A percentile compares a stretch with the other conserved stretches of the same genome.
phyloP scores from a whole-genome alignment of 2,113 vertebrate genomes.

The Perca fluviatilis region DNA sequence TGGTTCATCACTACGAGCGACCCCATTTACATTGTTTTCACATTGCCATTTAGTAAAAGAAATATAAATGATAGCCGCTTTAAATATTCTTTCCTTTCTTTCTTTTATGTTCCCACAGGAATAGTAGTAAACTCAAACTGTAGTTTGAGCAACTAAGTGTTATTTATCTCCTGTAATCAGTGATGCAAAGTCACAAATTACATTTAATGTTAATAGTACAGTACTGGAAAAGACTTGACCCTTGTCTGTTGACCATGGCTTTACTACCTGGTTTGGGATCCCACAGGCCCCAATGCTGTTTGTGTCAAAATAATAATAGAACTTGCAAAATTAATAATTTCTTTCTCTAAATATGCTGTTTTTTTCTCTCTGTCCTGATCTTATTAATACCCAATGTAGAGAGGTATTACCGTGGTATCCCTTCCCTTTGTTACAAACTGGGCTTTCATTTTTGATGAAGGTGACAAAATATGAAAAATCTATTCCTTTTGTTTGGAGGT shows the following conservation, averaged over 20 bases:
- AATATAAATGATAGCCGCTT: neutral
- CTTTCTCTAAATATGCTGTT: neutral
- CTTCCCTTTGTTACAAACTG: neutral
- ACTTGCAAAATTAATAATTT: neutral
- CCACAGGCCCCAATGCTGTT: neutral
- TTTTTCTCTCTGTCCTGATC: neutral
- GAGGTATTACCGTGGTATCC: neutral
- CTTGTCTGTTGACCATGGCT: neutral
- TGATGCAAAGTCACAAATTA: neutral
- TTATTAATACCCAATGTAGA: neutral
- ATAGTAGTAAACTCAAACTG: neutral
- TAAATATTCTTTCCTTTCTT: neutral
- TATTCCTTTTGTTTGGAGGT: neutral
- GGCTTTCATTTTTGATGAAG: neutral
- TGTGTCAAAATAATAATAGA: neutral
- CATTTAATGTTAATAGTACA: neutral
- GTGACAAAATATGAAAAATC: neutral
- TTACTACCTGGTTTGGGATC: neutral
- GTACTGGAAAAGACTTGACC: neutral
- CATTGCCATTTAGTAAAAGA: neutral
- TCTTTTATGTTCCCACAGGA: neutral
- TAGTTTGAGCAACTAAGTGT: neutral
- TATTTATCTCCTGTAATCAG: neutral
- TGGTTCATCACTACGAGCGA: neutral
- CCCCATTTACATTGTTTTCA: neutral